These are phyloP conservation scores for Oreohelix idahoensis DNA, from an alignment of 1,140 invertebrate species.

Conservation along the genomic window DNA sequence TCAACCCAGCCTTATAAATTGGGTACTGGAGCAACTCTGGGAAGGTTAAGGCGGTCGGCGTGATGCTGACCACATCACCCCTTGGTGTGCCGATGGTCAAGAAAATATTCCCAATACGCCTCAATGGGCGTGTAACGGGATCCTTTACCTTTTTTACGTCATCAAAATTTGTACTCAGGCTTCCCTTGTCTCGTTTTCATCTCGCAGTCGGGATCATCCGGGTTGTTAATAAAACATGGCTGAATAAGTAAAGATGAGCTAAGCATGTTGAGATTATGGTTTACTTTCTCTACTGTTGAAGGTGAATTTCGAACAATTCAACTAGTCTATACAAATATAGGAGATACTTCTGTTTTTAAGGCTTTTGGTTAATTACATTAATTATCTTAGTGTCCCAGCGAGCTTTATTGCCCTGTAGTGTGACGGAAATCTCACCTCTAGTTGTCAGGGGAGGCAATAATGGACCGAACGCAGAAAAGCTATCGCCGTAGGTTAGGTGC, in stretches of 20 bases:
- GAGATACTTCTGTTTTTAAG: not conserved
- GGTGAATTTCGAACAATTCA: constrained; percentile 17
- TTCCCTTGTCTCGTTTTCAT: constrained; percentile 18
- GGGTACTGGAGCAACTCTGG: no score
- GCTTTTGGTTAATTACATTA: not conserved
- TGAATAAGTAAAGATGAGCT: constrained; percentile 18
- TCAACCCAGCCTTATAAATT: no score
- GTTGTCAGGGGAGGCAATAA: not conserved
- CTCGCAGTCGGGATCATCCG: not conserved
- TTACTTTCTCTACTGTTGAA: constrained; percentile 1
- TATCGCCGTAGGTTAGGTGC: no score
- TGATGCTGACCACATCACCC: no score
- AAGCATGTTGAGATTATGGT: constrained; percentile 9
- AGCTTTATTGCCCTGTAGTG: constrained; percentile 6
- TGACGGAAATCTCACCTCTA: not conserved
- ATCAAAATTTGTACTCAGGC: not conserved
- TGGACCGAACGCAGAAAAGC: no score
- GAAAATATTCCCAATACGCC: no score
- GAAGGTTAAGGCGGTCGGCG: no score
- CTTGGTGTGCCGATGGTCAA: no score
- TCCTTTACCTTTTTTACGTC: no score
- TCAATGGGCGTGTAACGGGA: no score
- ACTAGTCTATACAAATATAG: not conserved
- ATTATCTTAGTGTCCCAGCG: not conserved
- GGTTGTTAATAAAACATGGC: constrained; percentile 18